Evolutionary conservation across 92 coral and sea anemone species (phyloP), one percentile per base, ranked within the genome.

Genomic region (Heliopora coerulea): DNA sequence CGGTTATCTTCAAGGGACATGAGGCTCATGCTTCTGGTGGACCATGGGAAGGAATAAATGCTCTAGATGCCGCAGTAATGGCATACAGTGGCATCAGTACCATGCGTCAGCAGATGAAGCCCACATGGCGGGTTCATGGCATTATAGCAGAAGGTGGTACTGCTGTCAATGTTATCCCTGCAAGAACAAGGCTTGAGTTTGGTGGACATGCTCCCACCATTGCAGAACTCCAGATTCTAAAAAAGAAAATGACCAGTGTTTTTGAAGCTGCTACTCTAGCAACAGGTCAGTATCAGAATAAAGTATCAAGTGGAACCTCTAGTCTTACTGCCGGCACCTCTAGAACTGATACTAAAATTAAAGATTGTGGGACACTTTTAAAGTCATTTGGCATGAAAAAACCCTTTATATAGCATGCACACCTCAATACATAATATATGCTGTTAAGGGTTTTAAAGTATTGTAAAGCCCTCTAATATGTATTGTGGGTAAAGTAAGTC

Each of bases 11-110:
- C 64, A 84, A 74, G 66, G 97, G 97, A 9, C 79, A 56, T 23
- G 81, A 91, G 23, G 84, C 97, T 10, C 97, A 91, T 82, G 97
- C 97, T 18, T 91, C 96, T 0, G 89, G 87, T 25, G 86, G 86
- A 35, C 97, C 97, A 0, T 91, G 96, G 97, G 96, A 91, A 75
- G 97, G 97, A 28, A 39, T 89, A 57, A 91, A 91, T 84, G 96
- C 97, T 9, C 64, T 91, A 14, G 97, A 91, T 89, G 97, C 97
- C 18, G 97, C 97, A 46, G 87, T 91, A 20, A 62, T 73, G 40
- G 86, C 84, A 20, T 91, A 91, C 77, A 88, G 57, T 62, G 74
- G 62, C 35, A 77, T 91, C 41, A 91, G 97, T 39, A 78, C 82
- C 68, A 41, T 91, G 59, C 84, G 97, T 24, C 97, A 91, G 24